Base-by-base conservation (phyloP, 1,140 invertebrate species). In the Marisa cornuarietis region DNA sequence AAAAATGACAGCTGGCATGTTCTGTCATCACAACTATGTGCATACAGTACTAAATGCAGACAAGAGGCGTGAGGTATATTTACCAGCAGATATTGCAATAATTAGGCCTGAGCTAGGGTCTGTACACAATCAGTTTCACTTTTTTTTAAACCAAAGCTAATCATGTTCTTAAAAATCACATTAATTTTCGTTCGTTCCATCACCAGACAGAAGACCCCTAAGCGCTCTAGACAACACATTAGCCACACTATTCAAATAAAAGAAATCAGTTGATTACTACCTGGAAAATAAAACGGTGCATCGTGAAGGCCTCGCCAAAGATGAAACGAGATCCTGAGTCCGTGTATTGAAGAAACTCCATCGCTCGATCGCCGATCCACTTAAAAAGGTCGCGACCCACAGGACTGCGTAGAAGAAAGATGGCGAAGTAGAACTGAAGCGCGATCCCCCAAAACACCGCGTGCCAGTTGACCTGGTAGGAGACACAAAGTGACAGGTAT, bases 401-500 rank as follows among this genome's bases (percentile, higher is more conserved):
- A 2, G 93, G 87, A 95, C 96, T 98, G 83, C 96, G 93, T 71
- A 99, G 94, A 75, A 96, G 95, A 5, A 97, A 82, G 0, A 99
- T 83, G 0, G 96, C 97, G 78, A 99, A 93, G 0, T 94, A 58
- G 86, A 98, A 96, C 92, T 99, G 98, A 9, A 98, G 89, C 0
- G 94, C 92, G 11, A 98, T 88, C 0, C 96, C 97, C 87, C 93
- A 94, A 20, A 84, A 79, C 5, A 89, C 85, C 16, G 87, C 79
- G 73, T 86, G 83, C 88, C 88, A 88, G 51, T 85, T 87, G 14
- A 89, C 82, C 88, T 89, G 79, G 26, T 77, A 79, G 26, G 22
- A 26, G 58, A 22, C 42, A 26, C 7, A 63, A 14, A 11, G 26
- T 76, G 16, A 42, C 0, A 74, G 51, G 42, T 61, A 74, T 52